Base-by-base conservation (phyloP, 2,113 vertebrate species). In the Carassius gibelio region DNA sequence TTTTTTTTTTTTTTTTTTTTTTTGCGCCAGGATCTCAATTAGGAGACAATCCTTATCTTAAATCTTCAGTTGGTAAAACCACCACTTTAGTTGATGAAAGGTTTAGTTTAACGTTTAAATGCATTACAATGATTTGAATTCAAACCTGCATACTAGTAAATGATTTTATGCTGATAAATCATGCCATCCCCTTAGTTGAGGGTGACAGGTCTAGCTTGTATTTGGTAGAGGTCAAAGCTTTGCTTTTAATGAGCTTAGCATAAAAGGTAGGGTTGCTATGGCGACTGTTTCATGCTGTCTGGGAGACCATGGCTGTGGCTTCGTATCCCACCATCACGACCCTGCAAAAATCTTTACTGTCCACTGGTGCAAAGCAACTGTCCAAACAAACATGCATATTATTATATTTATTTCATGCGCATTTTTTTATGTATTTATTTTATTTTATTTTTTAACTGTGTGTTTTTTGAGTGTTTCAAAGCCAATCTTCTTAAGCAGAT, bases 241-340 rank as follows among this genome's bases (percentile, higher is more conserved):
- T 66, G 76, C 48, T 78, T 82, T 76, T 85, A 89, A 90, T 89
- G 85, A 87, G 82, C 66, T 86, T 59, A 62, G 75, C 84, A 81
- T 87, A 76, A 82, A 62, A 88, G 61, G 71, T n/a, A 64, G 38
- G 23, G 90, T 91, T 88, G 76, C 90, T 81, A 90, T 89, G 80
- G 89, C 19, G 26, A 91, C 86, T 38, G 23, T 62, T 80, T 81
- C 79, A 34, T 30, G 45, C 79, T n/a, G 3, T 57, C 30, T 72
- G 45, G 55, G 34, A 69, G 69, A 50, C 23, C 48, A 26, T 21
- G 71, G 17, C 21, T 30, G 2, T 0, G 17, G 19, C 50, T 26
- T 69, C 59, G 48, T 5, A 6, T 36, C 66, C 45, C 45, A 48
- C 45, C 42, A 45, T 45, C 42, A 9, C 42, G 61, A 62, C 42